Evolutionary conservation across 2,113 vertebrate genomes (phyloP).

Genomic region (Eclectus roratus): DNA sequence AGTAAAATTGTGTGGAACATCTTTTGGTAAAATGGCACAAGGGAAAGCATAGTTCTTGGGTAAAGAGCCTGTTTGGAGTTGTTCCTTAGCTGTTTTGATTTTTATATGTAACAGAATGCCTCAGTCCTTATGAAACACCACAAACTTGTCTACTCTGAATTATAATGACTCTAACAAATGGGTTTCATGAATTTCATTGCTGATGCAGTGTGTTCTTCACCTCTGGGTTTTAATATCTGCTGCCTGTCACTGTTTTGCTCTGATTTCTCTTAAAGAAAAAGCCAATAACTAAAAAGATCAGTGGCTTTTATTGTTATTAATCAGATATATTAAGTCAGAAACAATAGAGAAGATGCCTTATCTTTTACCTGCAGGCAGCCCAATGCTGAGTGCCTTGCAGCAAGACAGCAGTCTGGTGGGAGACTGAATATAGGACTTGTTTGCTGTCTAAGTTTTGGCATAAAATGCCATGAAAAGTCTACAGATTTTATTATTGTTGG

Average conservation of each 20-base stretch:
- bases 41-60: neutral
- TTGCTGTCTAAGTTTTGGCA: neutral
- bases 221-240: neutral
- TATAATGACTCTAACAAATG: neutral
- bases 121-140: neutral
- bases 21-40: neutral
- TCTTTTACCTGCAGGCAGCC: no score
- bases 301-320: neutral
- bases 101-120: neutral
- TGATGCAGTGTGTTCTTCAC: neutral
- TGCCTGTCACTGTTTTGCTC: neutral
- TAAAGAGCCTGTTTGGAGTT: neutral
- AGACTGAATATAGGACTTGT: fast-evolving
- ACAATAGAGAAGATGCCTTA: fast-evolving
- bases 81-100: neutral
- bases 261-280: neutral
- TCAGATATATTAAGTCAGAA: neutral
- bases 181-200: neutral
- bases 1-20: neutral
- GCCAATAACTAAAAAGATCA: neutral
- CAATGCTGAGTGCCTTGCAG: fast-evolving
- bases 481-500: neutral
- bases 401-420: neutral
- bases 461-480: neutral
- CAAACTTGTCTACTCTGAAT: neutral